Percentiles rank a stretch among this genome's conserved stretches.
These are phyloP conservation scores for Drosophila biarmipes DNA, from an alignment of 1,140 invertebrate genomes.

Conservation along the genomic window DNA sequence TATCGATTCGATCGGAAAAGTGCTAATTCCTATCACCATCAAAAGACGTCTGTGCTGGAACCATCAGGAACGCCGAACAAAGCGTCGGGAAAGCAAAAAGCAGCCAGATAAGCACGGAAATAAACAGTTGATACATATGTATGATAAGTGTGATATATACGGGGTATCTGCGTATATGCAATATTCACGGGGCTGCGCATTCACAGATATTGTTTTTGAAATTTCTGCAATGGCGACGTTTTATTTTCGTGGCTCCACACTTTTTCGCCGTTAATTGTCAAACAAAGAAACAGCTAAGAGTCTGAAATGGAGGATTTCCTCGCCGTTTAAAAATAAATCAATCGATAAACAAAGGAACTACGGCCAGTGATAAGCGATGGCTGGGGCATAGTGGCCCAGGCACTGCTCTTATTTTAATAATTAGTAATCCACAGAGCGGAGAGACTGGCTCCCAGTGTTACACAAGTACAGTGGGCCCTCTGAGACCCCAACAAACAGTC, in stretches of 20 bases:
- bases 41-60: constrained; percentile 6
- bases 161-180: constrained; percentile 4
- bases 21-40: constrained; percentile 52
- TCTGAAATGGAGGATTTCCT: constrained; percentile 27
- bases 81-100: constrained; percentile 30
- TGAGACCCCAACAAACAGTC: too few relatives aligned
- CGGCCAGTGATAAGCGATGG: constrained; percentile 31
- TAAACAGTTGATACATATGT: constrained; percentile 6
- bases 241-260: constrained; percentile 29
- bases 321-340: constrained; percentile 49
- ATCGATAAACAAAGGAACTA: constrained; percentile 62
- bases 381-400: not conserved
- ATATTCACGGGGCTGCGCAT: constrained; percentile 9
- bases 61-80: constrained; percentile 25
- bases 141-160: constrained; percentile 1
- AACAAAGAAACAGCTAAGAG: constrained; percentile 64
- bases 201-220: constrained; percentile 43
- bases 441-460: not conserved
- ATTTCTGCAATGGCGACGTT: constrained; percentile 60
- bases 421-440: constrained; percentile 8
- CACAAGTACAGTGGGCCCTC: not conserved
- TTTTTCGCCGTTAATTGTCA: constrained; percentile 29
- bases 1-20: constrained; percentile 12
- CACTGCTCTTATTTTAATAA: constrained; percentile 2
- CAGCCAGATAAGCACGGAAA: constrained; percentile 54